These are phyloP conservation scores for Drosophila leonis DNA, from an alignment of 2,888 invertebrate species.

Conservation along the genomic window DNA sequence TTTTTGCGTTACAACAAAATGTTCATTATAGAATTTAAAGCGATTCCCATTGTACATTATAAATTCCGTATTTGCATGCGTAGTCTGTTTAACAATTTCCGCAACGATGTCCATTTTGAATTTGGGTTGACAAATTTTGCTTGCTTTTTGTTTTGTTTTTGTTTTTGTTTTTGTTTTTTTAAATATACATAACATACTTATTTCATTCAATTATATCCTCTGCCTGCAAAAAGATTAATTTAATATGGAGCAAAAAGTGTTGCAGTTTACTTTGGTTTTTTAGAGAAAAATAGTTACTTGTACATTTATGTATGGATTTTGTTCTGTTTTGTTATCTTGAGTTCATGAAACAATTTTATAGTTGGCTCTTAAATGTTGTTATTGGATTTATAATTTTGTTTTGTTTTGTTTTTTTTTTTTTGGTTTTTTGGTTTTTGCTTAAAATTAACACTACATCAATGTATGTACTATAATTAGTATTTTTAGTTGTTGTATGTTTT, in stretches of 20 bases:
- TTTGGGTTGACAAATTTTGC: constrained; percentile 49
- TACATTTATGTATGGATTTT: constrained; percentile 70
- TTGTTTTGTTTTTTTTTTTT: constrained; percentile 31
- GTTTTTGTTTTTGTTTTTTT: background rate
- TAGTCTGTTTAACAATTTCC: constrained; percentile 78
- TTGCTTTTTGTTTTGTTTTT: background rate
- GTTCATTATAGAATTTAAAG: constrained; percentile 74
- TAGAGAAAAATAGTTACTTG: constrained; percentile 80
- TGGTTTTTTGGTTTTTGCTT: constrained; percentile 62
- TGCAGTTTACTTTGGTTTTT: constrained; percentile 73
- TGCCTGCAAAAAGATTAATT: constrained; percentile 64
- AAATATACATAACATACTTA: constrained; percentile 51
- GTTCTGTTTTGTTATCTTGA: constrained; percentile 52
- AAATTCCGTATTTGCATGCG: constrained; percentile 79
- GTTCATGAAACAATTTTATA: constrained; percentile 50
- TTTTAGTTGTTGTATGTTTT: constrained; percentile 71
- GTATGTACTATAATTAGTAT: constrained; percentile 82
- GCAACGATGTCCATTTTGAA: constrained; percentile 43
- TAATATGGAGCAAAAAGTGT: constrained; percentile 80
- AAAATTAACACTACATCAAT: constrained; percentile 81
- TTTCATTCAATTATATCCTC: constrained; percentile 44
- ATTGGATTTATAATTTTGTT: constrained; percentile 28
- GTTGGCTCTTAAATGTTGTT: constrained; percentile 56
- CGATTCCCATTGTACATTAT: constrained; percentile 80
- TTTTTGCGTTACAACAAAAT: constrained; percentile 62